These are phyloP conservation scores for Caenorhabditis macrosperma DNA, from an alignment of 2,888 invertebrate species.

Conservation along the genomic window DNA sequence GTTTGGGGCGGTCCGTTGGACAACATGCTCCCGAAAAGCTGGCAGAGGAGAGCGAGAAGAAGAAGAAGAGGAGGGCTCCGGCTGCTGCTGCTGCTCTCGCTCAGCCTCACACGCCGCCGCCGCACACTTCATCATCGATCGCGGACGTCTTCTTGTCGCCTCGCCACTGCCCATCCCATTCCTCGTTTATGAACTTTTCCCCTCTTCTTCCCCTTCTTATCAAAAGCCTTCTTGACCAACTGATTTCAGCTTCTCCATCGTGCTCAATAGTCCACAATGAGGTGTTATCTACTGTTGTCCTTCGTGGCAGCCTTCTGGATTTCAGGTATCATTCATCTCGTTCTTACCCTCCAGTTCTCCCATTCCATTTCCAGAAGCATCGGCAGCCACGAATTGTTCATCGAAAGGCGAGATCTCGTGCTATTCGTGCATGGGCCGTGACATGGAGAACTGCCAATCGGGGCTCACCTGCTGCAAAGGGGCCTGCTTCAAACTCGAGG, in stretches of 20 bases:
- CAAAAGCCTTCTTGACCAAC: no score
- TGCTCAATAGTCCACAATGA: slow-evolving; percentile 3
- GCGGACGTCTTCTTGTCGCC: slow-evolving; percentile 24
- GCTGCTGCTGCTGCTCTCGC: slow-evolving; percentile 3
- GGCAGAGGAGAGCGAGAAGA: slow-evolving; percentile 37
- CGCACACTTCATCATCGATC: slow-evolving; percentile 60
- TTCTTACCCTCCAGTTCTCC: background rate
- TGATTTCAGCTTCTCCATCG: background rate
- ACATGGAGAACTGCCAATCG: slow-evolving; percentile 70
- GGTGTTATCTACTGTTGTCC: slow-evolving; percentile 14
- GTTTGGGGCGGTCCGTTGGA: slow-evolving; percentile 32
- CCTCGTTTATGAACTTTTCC: slow-evolving; percentile 12
- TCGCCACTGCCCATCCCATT: slow-evolving; percentile 16
- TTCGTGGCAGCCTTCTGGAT: slow-evolving; percentile 12
- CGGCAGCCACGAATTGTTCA: slow-evolving; percentile 55
- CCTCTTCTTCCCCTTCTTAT: background rate
- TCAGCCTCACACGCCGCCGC: slow-evolving; percentile 31
- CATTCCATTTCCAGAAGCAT: slow-evolving; percentile 19
- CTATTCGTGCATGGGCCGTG: slow-evolving; percentile 72
- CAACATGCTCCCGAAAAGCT: slow-evolving; percentile 56
- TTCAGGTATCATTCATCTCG: slow-evolving; percentile 13
- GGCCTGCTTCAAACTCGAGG: slow-evolving; percentile 73
- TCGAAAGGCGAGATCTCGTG: slow-evolving; percentile 58
- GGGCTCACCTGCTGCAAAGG: slow-evolving; percentile 74
- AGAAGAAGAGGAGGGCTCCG: slow-evolving; percentile 14